Conservation (phyloP, 53 echinoderm and acorn worm species). For the Actinopyga echinites region DNA sequence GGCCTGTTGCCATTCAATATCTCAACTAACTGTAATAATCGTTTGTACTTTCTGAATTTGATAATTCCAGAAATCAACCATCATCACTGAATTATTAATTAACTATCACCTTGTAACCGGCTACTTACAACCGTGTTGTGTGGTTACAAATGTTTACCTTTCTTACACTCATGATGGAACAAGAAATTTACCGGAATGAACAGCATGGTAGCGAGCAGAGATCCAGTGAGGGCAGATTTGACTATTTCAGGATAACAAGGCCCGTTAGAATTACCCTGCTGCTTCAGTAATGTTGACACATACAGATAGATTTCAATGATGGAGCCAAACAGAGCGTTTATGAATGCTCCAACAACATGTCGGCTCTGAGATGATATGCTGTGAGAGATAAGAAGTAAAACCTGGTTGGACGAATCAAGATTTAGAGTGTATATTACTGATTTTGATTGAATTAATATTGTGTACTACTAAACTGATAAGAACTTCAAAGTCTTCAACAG, state of each 20-base stretch:
- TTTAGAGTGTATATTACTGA: neutral
- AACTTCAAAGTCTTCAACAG: too few relatives aligned
- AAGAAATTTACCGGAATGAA: slow-evolving; percentile 78
- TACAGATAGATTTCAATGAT: slow-evolving; percentile 89
- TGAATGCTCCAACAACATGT: slow-evolving; percentile 85
- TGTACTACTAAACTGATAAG: too few relatives aligned
- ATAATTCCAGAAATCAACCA: too few relatives aligned
- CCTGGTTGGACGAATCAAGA: neutral
- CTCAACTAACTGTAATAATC: too few relatives aligned
- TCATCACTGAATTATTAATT: too few relatives aligned
- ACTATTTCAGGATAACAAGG: slow-evolving; percentile 84
- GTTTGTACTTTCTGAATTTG: too few relatives aligned
- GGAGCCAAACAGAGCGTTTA: slow-evolving; percentile 94
- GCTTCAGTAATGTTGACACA: slow-evolving; percentile 74
- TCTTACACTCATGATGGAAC: too few relatives aligned
- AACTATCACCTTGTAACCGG: too few relatives aligned
- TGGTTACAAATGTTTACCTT: too few relatives aligned
- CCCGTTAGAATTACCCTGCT: neutral
- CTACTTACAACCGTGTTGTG: too few relatives aligned
- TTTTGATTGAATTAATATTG: too few relatives aligned
- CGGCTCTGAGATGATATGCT: slow-evolving; percentile 95
- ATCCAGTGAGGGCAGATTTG: slow-evolving; percentile 88
- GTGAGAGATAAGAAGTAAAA: neutral
- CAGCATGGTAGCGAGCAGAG: slow-evolving; percentile 84
- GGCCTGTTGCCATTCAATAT: too few relatives aligned